A percentile compares a stretch with the other conserved stretches of the same genome.
These are phyloP conservation scores for Petroica traversi DNA, from an alignment of 2,113 vertebrate species.

Conservation along the genomic window DNA sequence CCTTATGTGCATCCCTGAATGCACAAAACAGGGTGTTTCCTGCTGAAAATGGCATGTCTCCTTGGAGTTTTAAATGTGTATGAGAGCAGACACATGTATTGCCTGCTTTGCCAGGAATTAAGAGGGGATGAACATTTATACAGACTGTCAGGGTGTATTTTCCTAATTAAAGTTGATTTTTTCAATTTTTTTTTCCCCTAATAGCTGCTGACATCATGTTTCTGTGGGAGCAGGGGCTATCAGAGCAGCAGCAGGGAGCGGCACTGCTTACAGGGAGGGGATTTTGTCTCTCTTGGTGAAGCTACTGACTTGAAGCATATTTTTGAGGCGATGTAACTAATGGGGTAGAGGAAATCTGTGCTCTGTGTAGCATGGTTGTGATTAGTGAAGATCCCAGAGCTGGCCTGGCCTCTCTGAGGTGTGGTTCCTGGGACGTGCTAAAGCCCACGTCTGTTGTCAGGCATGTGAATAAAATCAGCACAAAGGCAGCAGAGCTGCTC, in stretches of 20 bases:
- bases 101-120: not conserved
- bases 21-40: not conserved
- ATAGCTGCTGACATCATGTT: not conserved
- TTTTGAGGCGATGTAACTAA: slow-evolving; percentile 14
- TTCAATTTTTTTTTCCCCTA: not conserved
- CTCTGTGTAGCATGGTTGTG: not conserved
- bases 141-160: not conserved
- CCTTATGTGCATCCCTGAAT: not conserved
- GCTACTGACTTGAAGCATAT: slow-evolving; percentile 31
- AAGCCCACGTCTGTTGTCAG: not conserved
- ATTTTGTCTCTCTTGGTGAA: not conserved
- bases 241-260: not conserved
- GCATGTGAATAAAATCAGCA: not conserved
- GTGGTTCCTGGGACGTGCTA: not conserved
- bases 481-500: not conserved
- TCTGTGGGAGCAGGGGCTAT: not conserved
- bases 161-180: not conserved
- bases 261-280: not conserved
- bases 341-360: not conserved
- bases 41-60: not conserved
- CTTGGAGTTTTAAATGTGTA: not conserved
- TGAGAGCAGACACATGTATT: not conserved
- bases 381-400: not conserved
- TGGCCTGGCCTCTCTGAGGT: not conserved
- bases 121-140: not conserved